Evolutionary conservation across 2,797 vertebrate genomes (phyloP), one percentile per base, ranked within the genome.

Genomic region (Paramormyrops hopkinsi): DNA sequence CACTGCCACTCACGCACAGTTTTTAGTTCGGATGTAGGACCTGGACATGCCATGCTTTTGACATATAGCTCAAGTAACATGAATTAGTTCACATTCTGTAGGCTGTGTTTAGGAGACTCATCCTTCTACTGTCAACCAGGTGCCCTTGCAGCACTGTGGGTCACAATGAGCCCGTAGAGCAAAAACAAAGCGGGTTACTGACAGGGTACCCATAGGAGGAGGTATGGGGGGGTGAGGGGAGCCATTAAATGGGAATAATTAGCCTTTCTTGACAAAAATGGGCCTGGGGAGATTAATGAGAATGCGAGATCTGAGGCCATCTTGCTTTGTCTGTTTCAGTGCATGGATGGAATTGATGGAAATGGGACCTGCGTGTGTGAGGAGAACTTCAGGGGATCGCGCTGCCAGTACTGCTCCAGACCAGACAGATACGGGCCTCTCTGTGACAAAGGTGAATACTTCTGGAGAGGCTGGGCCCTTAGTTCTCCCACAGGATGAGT

Each of bases 351-450:
- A 0, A 91, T 97, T 0, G 8, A 73, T 1, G 97, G 97, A 90
- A 98, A 97, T 0, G 98, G 98, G 0, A 96, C 95, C 0, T 99
- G 98, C 73, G 0, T 94, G 50, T 99, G 98, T 91, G 90, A 95
- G 11, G 56, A 91, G 0, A 96, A 94, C 85, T 99, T 97, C 93
- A 93, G 92, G 12, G 98, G 98, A 4, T 97, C 96, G 0, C 95
- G 4, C 0, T 99, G 98, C 90, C 97, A 98, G 86, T 96, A 97
- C 92, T 99, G 98, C 92, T 93, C 95, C 0, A 92, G 96, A 41
- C 90, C 94, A 44, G 91, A 93, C 84, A 97, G 95, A 93, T 97
- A 96, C 0, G 98, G 98, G 62, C 95, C 95, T 14, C 94, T 25
- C 12, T 99, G 98, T 92, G 95, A 97, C 91, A 95, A 93, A 94